These are phyloP conservation scores for Delphinus delphis DNA, from an alignment of 2,113 vertebrate genomes.

Conservation along the genomic window DNA sequence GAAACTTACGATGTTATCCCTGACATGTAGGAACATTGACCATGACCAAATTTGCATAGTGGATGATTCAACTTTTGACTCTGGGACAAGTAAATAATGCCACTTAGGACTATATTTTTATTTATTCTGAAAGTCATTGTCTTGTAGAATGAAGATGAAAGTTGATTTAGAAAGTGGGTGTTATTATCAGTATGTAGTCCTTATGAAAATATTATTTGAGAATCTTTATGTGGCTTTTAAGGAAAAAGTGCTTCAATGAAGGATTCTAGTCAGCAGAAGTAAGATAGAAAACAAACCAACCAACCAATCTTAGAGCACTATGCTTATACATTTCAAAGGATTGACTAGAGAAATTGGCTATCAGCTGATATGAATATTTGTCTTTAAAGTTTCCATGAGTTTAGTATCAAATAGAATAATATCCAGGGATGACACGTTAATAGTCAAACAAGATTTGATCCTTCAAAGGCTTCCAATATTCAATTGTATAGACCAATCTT, in stretches of 20 bases:
- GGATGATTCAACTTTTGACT: background rate
- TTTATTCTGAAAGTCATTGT: slow-evolving; percentile 29
- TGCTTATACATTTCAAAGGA: background rate
- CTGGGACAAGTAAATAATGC: background rate
- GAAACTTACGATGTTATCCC: background rate
- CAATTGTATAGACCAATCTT: background rate
- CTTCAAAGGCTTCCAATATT: background rate
- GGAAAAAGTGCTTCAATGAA: background rate
- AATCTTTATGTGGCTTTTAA: background rate
- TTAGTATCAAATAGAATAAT: background rate
- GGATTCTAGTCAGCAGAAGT: background rate
- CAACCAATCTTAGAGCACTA: background rate
- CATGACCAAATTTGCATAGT: background rate
- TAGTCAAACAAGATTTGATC: background rate
- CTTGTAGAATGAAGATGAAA: background rate
- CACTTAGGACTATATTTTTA: background rate
- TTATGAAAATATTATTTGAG: slow-evolving; percentile 3
- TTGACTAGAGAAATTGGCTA: background rate
- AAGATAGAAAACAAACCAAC: background rate
- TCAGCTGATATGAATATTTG: background rate
- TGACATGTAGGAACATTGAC: background rate
- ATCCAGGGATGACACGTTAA: background rate
- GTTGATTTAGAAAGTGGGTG: background rate
- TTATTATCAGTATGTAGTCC: background rate
- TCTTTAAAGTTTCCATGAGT: background rate